Evolutionary conservation across 1,140 invertebrate genomes (phyloP), one percentile per base, ranked within the genome.

Genomic region (Diuraphis noxia): DNA sequence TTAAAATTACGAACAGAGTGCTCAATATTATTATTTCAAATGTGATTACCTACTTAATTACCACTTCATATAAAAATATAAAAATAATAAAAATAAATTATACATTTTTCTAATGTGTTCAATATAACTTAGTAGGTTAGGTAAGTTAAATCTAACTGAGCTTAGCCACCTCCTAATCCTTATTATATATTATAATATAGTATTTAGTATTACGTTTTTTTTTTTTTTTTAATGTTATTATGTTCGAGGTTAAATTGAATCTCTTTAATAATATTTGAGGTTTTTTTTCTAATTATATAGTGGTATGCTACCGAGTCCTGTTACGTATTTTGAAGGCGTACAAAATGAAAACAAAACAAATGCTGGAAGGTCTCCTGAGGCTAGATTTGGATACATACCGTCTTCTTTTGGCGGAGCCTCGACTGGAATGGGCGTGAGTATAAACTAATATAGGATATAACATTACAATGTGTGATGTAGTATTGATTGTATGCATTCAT

Each of bases 351-450:
- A 91, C 40, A 91, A 91, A 52, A 91, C 89, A 30, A 91, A 49
- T 46, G 19, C 38, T 1, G 89, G 43, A 81, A 77, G 89, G 1
- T 19, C 89, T 0, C 89, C 40, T 17, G 89, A 91, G 38, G n/a
- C 89, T 25, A 49, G 89, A 82, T 91, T 91, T 49, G 89, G 89
- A 81, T 91, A 91, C 77, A 82, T 91, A 38, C 89, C 89, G 25
- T 91, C 89, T 6, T 91, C 89, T 30, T 82, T 30, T 30, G 36
- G 77, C 17, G 89, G 89, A 21, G 9, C 72, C 25, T 41, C 88
- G 4, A 77, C 19, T n/a, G 89, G 89, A 49, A 17, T 91, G 6
- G 77, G 43, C 25, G 89, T 91, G 1, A 49, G 89, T 91, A 81
- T 38, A 46, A 36, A 23, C 8, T 13, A 23, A 72, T 34, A 72